phyloP scores from a whole-genome alignment of 1,140 invertebrate species.

The Onthophagus taurus region DNA sequence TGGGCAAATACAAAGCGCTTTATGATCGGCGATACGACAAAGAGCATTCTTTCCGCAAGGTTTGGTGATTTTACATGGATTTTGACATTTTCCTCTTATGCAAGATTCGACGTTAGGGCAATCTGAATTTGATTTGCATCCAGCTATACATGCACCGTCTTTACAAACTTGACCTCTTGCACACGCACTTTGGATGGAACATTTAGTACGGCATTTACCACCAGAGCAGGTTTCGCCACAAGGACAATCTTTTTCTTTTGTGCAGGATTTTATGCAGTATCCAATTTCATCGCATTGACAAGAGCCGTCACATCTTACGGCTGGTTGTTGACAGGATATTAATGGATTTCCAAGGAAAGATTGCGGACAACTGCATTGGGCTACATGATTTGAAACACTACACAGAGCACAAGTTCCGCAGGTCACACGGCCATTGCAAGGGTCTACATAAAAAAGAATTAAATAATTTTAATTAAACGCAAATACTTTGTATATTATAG shows the following conservation, averaged over 20 bases:
- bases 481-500: slow-evolving; percentile 1
- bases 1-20: slow-evolving; percentile 75
- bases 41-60: slow-evolving; percentile 66
- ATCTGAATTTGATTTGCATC: slow-evolving; percentile 71
- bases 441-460: slow-evolving; percentile 48
- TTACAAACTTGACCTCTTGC: slow-evolving; percentile 48
- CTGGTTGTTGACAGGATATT: slow-evolving; percentile 57
- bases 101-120: slow-evolving; percentile 70
- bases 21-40: slow-evolving; percentile 64
- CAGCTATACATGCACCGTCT: slow-evolving; percentile 53
- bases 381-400: slow-evolving; percentile 68
- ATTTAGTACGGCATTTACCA: slow-evolving; percentile 53
- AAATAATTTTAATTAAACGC: slow-evolving; percentile 4
- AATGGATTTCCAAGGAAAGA: slow-evolving; percentile 74
- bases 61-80: slow-evolving; percentile 58
- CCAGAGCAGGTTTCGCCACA: slow-evolving; percentile 61
- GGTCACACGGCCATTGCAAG: slow-evolving; percentile 54
- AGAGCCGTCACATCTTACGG: slow-evolving; percentile 52
- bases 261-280: slow-evolving; percentile 64
- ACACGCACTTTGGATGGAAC: slow-evolving; percentile 40
- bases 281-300: slow-evolving; percentile 70
- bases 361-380: slow-evolving; percentile 73
- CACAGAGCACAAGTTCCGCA: slow-evolving; percentile 81
- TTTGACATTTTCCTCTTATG: slow-evolving; percentile 60
- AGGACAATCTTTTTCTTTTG: slow-evolving; percentile 55